These are phyloP conservation scores for Pitangus sulphuratus DNA, from an alignment of 2,797 vertebrate genomes.

Conservation along the genomic window DNA sequence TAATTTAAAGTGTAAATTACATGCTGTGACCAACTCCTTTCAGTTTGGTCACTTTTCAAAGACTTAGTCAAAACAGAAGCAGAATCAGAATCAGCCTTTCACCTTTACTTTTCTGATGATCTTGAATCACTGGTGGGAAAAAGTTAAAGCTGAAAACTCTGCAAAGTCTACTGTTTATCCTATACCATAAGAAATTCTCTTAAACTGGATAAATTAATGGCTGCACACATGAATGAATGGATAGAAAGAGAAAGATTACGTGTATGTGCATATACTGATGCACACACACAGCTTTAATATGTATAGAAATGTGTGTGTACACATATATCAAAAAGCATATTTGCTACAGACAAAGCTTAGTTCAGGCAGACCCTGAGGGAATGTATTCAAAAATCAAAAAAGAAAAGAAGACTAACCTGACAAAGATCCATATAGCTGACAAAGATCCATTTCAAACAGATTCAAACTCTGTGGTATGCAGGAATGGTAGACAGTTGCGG, in stretches of 20 bases:
- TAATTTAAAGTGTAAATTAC: background rate
- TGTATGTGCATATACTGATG: background rate
- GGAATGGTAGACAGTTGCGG: background rate
- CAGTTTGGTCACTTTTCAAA: background rate
- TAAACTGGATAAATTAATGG: background rate
- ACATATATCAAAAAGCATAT: background rate
- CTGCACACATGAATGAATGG: background rate
- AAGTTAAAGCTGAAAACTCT: background rate
- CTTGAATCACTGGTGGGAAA: background rate
- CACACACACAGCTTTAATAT: background rate
- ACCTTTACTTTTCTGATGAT: background rate
- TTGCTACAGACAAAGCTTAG: background rate
- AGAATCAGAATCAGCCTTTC: background rate
- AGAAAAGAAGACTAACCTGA: background rate
- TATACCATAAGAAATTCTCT: background rate
- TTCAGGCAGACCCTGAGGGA: background rate
- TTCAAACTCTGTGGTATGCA: background rate
- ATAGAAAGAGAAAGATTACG: background rate
- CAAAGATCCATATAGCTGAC: background rate
- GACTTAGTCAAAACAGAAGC: background rate
- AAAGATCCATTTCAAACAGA: conserved; percentile 19
- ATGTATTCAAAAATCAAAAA: background rate
- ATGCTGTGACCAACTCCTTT: background rate
- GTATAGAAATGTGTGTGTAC: background rate
- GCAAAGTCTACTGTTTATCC: background rate